Evolutionary conservation across 30 jellyfish, hydroid and myxozoan species (phyloP).

Genomic region (Turritopsis rubra): DNA sequence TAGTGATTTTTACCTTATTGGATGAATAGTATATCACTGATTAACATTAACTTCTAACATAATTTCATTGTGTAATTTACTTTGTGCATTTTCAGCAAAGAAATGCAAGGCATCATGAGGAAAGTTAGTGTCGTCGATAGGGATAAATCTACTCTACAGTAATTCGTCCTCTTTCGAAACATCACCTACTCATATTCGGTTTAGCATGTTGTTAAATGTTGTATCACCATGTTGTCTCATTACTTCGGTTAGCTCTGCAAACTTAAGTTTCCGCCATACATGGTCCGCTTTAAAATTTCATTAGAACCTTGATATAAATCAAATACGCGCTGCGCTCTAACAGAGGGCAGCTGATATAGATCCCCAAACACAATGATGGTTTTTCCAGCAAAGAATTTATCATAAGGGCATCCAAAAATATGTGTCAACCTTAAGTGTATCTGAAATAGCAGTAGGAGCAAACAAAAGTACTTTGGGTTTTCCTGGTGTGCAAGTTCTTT

Average conservation of each 20-base stretch:
- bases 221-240: neutral
- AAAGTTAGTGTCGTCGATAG: neutral
- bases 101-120: neutral
- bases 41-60: neutral
- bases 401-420: neutral
- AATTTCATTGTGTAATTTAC: neutral
- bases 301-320: neutral
- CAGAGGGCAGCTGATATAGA: constrained; percentile 6
- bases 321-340: neutral
- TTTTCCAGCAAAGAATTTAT: constrained; percentile 6
- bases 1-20: neutral
- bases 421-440: neutral
- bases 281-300: neutral
- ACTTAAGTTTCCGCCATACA: neutral
- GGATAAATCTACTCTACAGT: neutral
- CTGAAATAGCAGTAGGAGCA: neutral
- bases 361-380: constrained; percentile 11
- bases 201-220: neutral
- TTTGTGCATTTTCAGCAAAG: neutral
- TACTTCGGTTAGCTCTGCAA: neutral
- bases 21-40: neutral
- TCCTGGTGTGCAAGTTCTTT: neutral
- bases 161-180: neutral
- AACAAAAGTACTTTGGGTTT: neutral
- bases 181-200: neutral